phyloP scores from a whole-genome alignment of 2,113 vertebrate genomes.

The Syngnathus typhle region DNA sequence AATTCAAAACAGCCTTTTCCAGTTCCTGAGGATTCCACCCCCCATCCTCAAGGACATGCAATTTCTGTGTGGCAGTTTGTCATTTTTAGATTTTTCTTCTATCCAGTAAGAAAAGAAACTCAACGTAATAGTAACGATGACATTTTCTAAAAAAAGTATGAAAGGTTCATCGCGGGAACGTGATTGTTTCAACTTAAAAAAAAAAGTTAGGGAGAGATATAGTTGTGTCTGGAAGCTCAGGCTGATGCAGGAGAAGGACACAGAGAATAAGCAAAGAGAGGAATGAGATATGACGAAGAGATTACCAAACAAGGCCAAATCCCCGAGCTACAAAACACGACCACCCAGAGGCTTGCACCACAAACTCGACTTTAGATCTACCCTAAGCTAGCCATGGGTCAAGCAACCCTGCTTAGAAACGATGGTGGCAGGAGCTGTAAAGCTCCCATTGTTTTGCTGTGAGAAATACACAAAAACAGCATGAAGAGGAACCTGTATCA shows the following conservation, averaged over 20 bases:
- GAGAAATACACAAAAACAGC: slow-evolving; percentile 35
- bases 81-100: neutral
- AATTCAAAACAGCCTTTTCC: slow-evolving; percentile 12
- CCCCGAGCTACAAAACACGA: slow-evolving; percentile 38
- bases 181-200: slow-evolving; percentile 16
- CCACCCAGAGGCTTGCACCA: slow-evolving; percentile 50
- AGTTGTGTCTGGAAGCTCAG: slow-evolving; percentile 17
- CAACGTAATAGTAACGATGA: neutral
- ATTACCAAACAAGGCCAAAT: slow-evolving; percentile 64
- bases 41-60: neutral
- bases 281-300: slow-evolving; percentile 49
- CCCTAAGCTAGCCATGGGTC: slow-evolving; percentile 25
- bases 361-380: slow-evolving; percentile 31
- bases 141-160: neutral
- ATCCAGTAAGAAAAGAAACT: neutral
- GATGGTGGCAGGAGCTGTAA: neutral
- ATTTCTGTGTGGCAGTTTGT: neutral
- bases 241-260: slow-evolving; percentile 7
- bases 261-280: slow-evolving; percentile 26
- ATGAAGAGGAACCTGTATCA: neutral
- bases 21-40: slow-evolving; percentile 4
- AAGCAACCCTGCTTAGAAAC: slow-evolving; percentile 13
- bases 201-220: slow-evolving; percentile 13
- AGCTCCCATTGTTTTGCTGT: slow-evolving; percentile 23
- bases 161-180: neutral